Base-by-base conservation (phyloP, 2,888 invertebrate species). In the Drosophila silvestris region DNA sequence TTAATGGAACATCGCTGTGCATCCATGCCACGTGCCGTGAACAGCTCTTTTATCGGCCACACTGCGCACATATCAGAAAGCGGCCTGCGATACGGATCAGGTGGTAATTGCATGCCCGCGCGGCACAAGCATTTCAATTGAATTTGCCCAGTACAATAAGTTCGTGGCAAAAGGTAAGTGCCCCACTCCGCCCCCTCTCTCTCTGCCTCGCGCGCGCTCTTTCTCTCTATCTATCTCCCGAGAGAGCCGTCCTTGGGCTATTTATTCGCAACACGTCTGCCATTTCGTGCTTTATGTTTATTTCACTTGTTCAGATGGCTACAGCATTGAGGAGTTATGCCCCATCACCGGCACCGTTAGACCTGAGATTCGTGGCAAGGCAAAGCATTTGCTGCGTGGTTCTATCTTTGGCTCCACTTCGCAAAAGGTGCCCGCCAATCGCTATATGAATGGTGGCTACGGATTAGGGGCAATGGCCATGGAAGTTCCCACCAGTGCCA, bases 81-180 rank as follows among this genome's bases (percentile, higher is more conserved):
- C 97, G 56, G 97, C 97, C 60, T 99, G 99, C 94, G 98, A 98
- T 94, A 97, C 97, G 87, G 97, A 98, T 92, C 95, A 96, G 92
- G 96, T 99, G 92, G 96, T 96, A 60, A 95, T 99, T 78, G 96
- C 96, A 91, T 99, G 99, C 93, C 99, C 99, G n/a, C 94, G 96
- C 60, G 97, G 97, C 70, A 99, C 99, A 50, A 97, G 97, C 90
- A 98, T 99, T 92, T 96, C 97, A 89, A 97, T 98, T 86, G 97
- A 97, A 91, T 95, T 97, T 86, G 98, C 98, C 28, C 97, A 97
- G 93, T 98, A 98, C 84, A 93, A 93, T 85, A 92, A 92, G 81
- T 91, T 92, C 62, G 90, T 92, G 71, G 90, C 91, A 59, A 92
- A 91, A 90, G 93, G 93, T 93, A 85, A 91, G 91, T 85, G 54